phyloP scores from a whole-genome alignment of 1,140 invertebrate species.

The Thrips palmi region DNA sequence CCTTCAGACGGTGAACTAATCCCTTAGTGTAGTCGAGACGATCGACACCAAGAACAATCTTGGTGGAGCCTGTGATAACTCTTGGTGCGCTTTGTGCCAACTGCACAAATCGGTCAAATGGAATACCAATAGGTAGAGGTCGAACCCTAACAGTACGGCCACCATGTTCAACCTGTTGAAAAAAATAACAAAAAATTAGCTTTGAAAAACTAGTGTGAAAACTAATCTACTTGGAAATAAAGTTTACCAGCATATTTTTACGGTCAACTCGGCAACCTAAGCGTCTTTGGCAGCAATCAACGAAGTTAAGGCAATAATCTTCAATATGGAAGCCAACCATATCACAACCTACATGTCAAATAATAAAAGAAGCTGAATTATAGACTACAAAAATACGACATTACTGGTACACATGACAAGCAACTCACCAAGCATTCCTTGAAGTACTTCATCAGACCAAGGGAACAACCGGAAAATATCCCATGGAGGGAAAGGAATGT shows the following conservation, averaged over 20 bases:
- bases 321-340: conserved; percentile 85
- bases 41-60: conserved; percentile 72
- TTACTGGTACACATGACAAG: neutral
- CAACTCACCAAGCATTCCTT: conserved; percentile 59
- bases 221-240: too few species aligned
- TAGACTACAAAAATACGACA: neutral
- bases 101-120: conserved; percentile 68
- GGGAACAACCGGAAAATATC: conserved; percentile 78
- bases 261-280: conserved; percentile 74
- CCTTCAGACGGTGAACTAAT: conserved; percentile 61
- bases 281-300: conserved; percentile 75
- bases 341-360: conserved; percentile 46
- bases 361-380: neutral
- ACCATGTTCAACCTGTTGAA: conserved; percentile 69
- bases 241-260: conserved; percentile 69
- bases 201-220: too few species aligned
- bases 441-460: conserved; percentile 80
- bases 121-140: conserved; percentile 71
- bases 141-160: conserved; percentile 64
- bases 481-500: conserved; percentile 85
- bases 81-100: conserved; percentile 58
- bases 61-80: conserved; percentile 34
- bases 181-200: too few species aligned
- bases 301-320: conserved; percentile 80
- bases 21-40: conserved; percentile 85